These are phyloP conservation scores for Sarcophaga peregrina DNA, from an alignment of 1,140 invertebrate species.

Conservation along the genomic window DNA sequence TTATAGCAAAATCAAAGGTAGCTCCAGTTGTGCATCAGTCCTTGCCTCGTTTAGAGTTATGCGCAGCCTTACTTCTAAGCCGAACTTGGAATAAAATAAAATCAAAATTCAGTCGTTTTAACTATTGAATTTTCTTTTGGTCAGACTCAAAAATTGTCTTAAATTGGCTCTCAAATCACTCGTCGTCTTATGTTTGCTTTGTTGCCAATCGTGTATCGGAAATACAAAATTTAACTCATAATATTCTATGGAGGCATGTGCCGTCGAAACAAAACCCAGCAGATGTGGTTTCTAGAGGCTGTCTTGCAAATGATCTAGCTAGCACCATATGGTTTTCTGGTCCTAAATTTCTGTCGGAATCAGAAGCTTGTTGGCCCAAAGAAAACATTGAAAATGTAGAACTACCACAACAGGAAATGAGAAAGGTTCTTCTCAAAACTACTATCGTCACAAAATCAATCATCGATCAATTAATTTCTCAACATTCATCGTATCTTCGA, in stretches of 20 bases:
- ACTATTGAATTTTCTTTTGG: no score
- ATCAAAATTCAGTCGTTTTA: no score
- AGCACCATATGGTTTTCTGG: slow-evolving; percentile 35
- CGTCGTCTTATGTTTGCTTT: no score
- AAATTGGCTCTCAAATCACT: no score
- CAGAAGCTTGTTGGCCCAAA: neutral
- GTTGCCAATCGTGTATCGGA: no score
- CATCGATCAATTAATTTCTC: neutral
- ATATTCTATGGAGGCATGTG: no score
- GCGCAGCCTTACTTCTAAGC: slow-evolving; percentile 49
- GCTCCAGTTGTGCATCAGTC: no score
- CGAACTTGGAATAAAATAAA: neutral
- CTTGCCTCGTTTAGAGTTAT: no score
- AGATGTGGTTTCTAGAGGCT: slow-evolving; percentile 32
- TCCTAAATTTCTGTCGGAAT: neutral
- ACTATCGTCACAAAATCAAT: no score
- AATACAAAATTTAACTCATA: no score
- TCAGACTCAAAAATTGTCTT: no score
- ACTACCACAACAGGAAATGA: neutral
- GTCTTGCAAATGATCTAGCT: neutral
- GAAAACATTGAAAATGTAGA: neutral
- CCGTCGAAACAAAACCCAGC: slow-evolving; percentile 28
- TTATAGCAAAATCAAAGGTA: neutral
- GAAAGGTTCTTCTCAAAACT: no score
- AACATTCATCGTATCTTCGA: neutral